Base-by-base conservation (phyloP, 2,113 vertebrate species). In the Todiramphus chloris region DNA sequence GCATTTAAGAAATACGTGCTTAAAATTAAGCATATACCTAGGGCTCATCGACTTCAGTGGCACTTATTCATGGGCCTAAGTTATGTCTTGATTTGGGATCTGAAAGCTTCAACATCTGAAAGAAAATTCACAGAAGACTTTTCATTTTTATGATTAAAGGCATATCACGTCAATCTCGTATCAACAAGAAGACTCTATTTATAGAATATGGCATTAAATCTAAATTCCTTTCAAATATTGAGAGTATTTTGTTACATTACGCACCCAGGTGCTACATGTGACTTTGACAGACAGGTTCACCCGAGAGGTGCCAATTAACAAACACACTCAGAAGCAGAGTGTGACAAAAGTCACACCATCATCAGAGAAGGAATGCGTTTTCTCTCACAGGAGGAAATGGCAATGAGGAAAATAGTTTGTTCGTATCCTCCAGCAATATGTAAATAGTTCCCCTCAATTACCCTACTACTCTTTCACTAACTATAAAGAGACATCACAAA, bases 271-370 rank as follows among this genome's bases (percentile, higher is more conserved):
- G 86, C 85, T 87, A 74, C 59, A 11, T 91, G 81, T 67, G 91
- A 93, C 83, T 95, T 95, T 97, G 95, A 96, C 89, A 90, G 92
- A 86, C 94, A 94, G 89, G 81, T 72, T 95, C 64, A 91, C 95
- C 85, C 5, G 20, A 93, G 95, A 96, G 92, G 59, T 96, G 93
- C 82, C 95, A 97, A 97, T 97, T 97, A 97, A 88, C 90, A 93
- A 96, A 95, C 83, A 84, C 51, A 35, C 93, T 96, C 93, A 93
- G 92, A 95, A 95, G 87, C 74, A 91, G 79, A 96, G 70, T 13
- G 6, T 94, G 95, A 95, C 95, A 96, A 85, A 96, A 97, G 94
- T 97, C 92, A 97, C 94, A 97, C 85, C 93, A 93, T 91, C 91
- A 82, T 93, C 78, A 88, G 81, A 80, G 68, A 77, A 90, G 93